Evolutionary conservation across 2,888 invertebrate species (phyloP), one percentile per base, ranked within the genome.

Genomic region (Agrotis segetum): DNA sequence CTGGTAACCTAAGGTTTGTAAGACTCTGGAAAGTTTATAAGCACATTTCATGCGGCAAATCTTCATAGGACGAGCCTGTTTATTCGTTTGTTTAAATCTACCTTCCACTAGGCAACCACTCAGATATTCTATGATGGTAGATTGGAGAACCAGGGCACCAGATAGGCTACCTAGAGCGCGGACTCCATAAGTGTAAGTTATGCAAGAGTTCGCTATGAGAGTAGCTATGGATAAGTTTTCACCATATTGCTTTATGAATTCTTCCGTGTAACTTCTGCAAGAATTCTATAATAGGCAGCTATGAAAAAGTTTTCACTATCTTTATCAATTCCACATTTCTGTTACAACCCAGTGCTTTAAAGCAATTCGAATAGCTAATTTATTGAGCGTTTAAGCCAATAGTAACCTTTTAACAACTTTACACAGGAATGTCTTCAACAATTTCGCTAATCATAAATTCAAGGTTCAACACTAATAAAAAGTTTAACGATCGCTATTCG

Each of bases 401-500:
- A 65, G 11, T 24, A 62, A 69, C 17, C 13, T 68, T 60, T 52
- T 59, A 66, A 44, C 44, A 70, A 63, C 40, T 71, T 67, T 58
- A 75, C 67, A 79, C 70, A 73, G 44, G 59, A 67, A 71, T 71
- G 63, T 74, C 60, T 69, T 67, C 47, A 68, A 77, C 76, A 85
- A 84, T 83, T 87, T 85, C 71, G 75, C 75, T 65, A 86, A 76
- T 85, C 83, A 87, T 90, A 87, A 89, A 88, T 83, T 84, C 90
- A 94, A 94, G 93, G 93, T 91, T 90, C 81, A 91, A 89, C 88
- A 90, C 81, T 87, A 87, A 90, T 92, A 92, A 93, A 92, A 93
- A 91, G 87, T 92, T 92, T 89, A 88, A 93, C 88, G 88, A 89
- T 91, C 88, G 88, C 88, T 85, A 90, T 92, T 90, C 72, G 79